Evolutionary conservation across 2,797 vertebrate genomes (phyloP).

Genomic region (Myotis pilosus): DNA sequence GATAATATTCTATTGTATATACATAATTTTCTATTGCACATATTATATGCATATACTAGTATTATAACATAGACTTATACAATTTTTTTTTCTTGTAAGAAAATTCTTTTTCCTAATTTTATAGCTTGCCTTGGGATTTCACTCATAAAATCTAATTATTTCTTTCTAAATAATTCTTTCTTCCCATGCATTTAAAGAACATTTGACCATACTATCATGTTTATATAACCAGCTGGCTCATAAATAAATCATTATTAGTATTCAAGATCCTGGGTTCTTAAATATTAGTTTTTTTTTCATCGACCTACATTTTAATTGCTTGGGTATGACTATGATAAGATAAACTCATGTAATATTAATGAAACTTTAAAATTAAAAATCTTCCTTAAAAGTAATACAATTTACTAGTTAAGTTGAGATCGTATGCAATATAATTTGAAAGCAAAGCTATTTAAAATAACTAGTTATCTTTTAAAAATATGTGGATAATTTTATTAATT

Average conservation of each 20-base stretch:
- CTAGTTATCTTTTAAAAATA: background rate
- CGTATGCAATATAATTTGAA: background rate
- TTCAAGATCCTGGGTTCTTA: background rate
- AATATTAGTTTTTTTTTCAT: constrained; percentile 35
- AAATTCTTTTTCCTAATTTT: background rate
- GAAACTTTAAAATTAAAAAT: background rate
- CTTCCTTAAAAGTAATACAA: background rate
- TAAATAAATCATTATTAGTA: constrained; percentile 56
- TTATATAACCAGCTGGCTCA: constrained; percentile 54
- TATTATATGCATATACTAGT: background rate
- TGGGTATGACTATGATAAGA: constrained; percentile 4
- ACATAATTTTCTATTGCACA: background rate
- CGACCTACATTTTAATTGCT: constrained; percentile 3
- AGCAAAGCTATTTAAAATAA: background rate
- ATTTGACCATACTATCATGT: constrained; percentile 29
- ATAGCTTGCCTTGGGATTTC: background rate
- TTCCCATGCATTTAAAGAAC: background rate
- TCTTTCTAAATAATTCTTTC: constrained; percentile 24
- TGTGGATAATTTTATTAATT: background rate
- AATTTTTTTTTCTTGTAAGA: background rate
- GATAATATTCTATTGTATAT: background rate
- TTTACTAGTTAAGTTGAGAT: background rate
- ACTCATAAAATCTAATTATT: constrained; percentile 26
- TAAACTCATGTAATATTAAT: constrained; percentile 46
- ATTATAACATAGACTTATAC: background rate